Evolutionary conservation across 2,113 vertebrate species (phyloP).

Genomic region (Suncus etruscus): DNA sequence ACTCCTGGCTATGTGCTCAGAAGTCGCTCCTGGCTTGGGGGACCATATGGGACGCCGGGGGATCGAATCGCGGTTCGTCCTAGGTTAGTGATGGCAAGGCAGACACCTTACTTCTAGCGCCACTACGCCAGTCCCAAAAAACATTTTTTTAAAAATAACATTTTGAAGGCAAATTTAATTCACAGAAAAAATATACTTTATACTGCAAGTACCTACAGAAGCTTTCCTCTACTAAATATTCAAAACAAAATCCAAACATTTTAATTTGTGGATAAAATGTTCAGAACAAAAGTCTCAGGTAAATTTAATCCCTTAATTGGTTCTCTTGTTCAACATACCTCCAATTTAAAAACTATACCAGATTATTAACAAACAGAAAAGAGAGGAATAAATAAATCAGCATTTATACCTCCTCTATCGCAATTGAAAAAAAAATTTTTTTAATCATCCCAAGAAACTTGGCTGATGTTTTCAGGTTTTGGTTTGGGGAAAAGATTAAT

Average conservation of each 20-base stretch:
- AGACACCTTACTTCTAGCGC: too few relatives aligned
- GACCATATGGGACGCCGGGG: too few relatives aligned
- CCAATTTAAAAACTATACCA: neutral
- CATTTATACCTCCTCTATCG: neutral
- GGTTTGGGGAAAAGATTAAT: neutral
- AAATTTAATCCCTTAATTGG: constrained; percentile 1
- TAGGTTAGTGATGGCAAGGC: too few relatives aligned
- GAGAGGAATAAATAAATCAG: neutral
- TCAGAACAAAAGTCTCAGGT: neutral
- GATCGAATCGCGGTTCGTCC: too few relatives aligned
- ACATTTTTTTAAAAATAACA: too few relatives aligned
- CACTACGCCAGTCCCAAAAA: too few relatives aligned
- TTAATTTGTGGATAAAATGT: neutral
- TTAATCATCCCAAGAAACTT: constrained; percentile 33
- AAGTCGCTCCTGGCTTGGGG: too few relatives aligned
- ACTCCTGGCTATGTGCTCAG: too few relatives aligned
- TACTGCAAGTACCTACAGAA: neutral
- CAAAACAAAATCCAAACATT: constrained; percentile 23
- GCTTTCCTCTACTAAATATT: constrained; percentile 1
- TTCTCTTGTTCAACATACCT: constrained; percentile 14
- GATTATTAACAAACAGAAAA: neutral
- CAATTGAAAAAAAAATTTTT: neutral
- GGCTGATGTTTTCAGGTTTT: neutral
- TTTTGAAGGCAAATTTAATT: constrained; percentile 29
- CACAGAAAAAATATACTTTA: neutral